Base-by-base conservation (phyloP, 2,113 vertebrate species). In the Boulengeromyrus knoepffleri region DNA sequence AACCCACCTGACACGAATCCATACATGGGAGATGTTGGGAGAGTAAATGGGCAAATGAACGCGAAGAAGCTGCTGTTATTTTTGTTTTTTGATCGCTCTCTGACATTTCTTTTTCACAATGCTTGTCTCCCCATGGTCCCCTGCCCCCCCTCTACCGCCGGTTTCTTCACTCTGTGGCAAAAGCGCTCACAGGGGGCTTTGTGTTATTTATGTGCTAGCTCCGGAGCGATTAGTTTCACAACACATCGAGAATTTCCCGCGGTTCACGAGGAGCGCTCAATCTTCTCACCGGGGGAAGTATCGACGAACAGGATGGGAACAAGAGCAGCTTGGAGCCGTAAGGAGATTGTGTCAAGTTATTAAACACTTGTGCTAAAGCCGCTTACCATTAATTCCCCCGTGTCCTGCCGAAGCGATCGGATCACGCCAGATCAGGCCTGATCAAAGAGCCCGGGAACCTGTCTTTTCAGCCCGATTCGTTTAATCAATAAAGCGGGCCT, bases 291-390 rank as follows among this genome's bases (percentile, higher is more conserved):
- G 31, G 31, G 90, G 92, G 83, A 94, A 95, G 94, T 52, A 89
- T 94, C 95, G 95, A 94, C 95, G 96, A 94, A 31, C n/a, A 12
- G 95, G 95, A 80, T 96, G 96, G 95, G 95, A 96, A 96, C 94
- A 94, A 94, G 96, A 97, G 95, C 96, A 96, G 95, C 96, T 95
- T 93, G 0, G 90, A 96, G 96, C 95, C 95, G 94, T 97, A 97
- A 97, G 97, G 95, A 96, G 97, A 97, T 97, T 97, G 96, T 97
- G 96, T 94, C 93, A 96, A 97, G 97, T 98, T 97, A 97, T 97
- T 98, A 97, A 98, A 97, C 96, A 96, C 96, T 97, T 96, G 96
- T 97, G 96, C 95, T 96, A 97, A 98, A 98, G 97, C 97, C 96
- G 97, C 97, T 98, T 98, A 97, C 95, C 94, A 94, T 96, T 97